Evolutionary conservation across 2,113 vertebrate genomes (phyloP).

Genomic region (Acrocephalus kingi): DNA sequence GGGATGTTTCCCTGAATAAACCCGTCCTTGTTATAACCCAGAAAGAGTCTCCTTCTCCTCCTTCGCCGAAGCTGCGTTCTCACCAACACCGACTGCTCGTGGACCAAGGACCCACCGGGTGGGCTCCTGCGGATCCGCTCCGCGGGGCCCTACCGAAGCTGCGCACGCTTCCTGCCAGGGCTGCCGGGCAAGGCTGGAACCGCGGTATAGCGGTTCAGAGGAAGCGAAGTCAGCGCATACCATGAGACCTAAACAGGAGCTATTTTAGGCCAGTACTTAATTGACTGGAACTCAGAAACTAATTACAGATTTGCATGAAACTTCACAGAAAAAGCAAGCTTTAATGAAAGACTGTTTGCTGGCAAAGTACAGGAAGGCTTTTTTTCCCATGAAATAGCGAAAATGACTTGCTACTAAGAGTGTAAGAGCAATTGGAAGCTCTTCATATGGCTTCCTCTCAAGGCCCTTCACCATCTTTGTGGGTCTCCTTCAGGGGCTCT

Average conservation of each 20-base stretch:
- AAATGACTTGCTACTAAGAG: neutral
- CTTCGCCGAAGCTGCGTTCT: too few relatives aligned
- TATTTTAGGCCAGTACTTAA: constrained; percentile 17
- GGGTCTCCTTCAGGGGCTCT: neutral
- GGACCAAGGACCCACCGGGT: too few relatives aligned
- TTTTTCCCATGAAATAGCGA: neutral
- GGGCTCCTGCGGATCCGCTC: too few relatives aligned
- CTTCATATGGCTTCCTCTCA: neutral
- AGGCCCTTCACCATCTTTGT: neutral
- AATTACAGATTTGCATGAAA: constrained; percentile 17
- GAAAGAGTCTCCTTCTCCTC: too few relatives aligned
- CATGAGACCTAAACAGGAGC: neutral
- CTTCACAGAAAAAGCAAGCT: neutral
- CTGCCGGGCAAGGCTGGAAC: too few relatives aligned
- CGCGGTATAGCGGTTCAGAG: too few relatives aligned
- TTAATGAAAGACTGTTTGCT: neutral
- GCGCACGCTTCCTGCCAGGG: too few relatives aligned
- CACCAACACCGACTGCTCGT: too few relatives aligned
- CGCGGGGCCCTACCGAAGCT: too few relatives aligned
- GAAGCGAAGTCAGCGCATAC: too few relatives aligned
- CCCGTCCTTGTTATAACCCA: too few relatives aligned
- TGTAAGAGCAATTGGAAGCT: neutral
- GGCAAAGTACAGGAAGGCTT: neutral
- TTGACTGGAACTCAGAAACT: constrained; percentile 20
- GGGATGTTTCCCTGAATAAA: too few relatives aligned